Percentiles rank a stretch among this genome's conserved stretches.
phyloP scores from a whole-genome alignment of 2,113 vertebrate genomes.

The Lepus europaeus region DNA sequence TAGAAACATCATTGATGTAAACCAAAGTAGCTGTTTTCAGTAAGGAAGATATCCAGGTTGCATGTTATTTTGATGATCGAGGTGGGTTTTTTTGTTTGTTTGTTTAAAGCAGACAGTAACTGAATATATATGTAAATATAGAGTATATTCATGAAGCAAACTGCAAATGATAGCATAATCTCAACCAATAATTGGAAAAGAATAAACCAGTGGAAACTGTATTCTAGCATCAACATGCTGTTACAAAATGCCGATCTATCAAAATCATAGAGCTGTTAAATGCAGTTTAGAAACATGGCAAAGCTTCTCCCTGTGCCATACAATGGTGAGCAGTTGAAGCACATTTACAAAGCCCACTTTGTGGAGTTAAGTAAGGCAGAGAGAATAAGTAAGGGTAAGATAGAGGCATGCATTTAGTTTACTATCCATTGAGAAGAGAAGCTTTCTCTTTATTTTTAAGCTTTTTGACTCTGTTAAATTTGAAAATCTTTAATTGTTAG shows the following conservation, averaged over 20 bases:
- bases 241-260: slow-evolving; percentile 62
- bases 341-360: slow-evolving; percentile 22
- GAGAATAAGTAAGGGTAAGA: slow-evolving; percentile 18
- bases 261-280: slow-evolving; percentile 64
- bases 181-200: slow-evolving; percentile 68
- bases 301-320: slow-evolving; percentile 35
- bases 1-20: slow-evolving; percentile 63
- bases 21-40: slow-evolving; percentile 57
- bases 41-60: slow-evolving; percentile 59
- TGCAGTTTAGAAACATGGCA: slow-evolving; percentile 47
- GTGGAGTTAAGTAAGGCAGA: neutral
- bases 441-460: slow-evolving; percentile 34
- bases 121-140: neutral
- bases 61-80: slow-evolving; percentile 35
- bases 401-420: neutral
- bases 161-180: neutral
- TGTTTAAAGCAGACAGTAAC: neutral
- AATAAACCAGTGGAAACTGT: slow-evolving; percentile 53
- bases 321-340: slow-evolving; percentile 36
- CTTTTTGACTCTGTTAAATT: slow-evolving; percentile 29
- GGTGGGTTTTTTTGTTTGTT: neutral
- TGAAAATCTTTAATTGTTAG: slow-evolving; percentile 39
- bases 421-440: slow-evolving; percentile 25
- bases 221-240: slow-evolving; percentile 38
- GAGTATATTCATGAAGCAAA: slow-evolving; percentile 39